phyloP scores from a whole-genome alignment of 2,797 vertebrate species.

The Paramormyrops hopkinsi region DNA sequence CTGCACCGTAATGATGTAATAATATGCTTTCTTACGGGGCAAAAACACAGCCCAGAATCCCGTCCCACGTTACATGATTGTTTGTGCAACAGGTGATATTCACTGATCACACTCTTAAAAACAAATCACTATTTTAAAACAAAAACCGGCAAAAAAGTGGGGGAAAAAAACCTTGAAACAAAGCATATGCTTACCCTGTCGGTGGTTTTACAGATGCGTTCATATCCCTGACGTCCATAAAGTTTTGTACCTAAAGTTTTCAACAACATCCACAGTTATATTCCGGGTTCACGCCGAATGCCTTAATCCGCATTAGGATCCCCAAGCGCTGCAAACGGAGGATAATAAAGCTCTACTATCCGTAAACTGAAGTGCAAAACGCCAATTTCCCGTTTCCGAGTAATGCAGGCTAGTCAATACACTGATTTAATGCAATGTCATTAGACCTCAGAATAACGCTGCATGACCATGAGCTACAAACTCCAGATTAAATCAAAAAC shows the following conservation, averaged over 20 bases:
- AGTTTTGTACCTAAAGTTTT: conserved; percentile 8
- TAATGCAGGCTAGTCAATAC: neutral
- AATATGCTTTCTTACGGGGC: neutral
- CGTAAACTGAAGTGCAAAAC: neutral
- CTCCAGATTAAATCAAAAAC: neutral
- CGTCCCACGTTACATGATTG: neutral
- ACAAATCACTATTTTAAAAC: neutral
- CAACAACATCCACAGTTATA: conserved; percentile 22
- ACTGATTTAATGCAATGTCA: neutral
- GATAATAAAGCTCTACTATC: neutral
- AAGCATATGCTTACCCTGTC: conserved; percentile 47
- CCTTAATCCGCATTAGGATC: conserved; percentile 26
- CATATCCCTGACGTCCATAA: conserved; percentile 43
- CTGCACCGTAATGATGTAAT: neutral
- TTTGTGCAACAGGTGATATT: neutral
- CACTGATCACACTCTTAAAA: neutral
- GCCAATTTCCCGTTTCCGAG: neutral
- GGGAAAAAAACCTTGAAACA: neutral
- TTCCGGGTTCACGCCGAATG: conserved; percentile 4
- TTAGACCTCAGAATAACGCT: neutral
- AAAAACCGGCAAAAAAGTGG: neutral
- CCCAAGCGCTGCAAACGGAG: conserved; percentile 35
- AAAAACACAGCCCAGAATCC: neutral
- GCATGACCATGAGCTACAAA: neutral
- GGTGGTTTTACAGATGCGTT: conserved; percentile 47